Conservation (phyloP, 2,888 invertebrate genomes). For the Proisotoma minuta region DNA sequence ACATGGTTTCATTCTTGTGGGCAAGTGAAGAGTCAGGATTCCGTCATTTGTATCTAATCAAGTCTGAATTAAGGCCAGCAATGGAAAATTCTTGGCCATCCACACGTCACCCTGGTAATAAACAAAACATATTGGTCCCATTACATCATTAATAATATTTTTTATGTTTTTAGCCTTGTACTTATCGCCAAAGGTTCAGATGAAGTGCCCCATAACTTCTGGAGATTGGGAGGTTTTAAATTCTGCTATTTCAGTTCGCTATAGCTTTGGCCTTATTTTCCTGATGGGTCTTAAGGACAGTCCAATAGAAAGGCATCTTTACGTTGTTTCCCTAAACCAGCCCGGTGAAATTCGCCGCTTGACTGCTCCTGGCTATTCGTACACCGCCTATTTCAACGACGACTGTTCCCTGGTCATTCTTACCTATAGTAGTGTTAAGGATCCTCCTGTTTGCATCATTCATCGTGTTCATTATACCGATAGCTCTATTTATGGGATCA, state of each 20-base stretch:
- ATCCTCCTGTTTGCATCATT: slow-evolving; percentile 53
- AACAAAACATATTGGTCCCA: background rate
- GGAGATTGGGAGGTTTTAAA: slow-evolving; percentile 93
- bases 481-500: slow-evolving; percentile 65
- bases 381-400: slow-evolving; percentile 71
- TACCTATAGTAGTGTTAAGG: slow-evolving; percentile 58
- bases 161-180: slow-evolving; percentile 26
- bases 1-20: slow-evolving; percentile 71
- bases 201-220: slow-evolving; percentile 65
- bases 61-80: slow-evolving; percentile 56
- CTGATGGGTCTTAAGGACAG: slow-evolving; percentile 86
- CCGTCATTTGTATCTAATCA: slow-evolving; percentile 78
- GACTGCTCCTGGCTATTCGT: slow-evolving; percentile 60
- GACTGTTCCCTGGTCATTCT: slow-evolving; percentile 57
- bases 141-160: slow-evolving; percentile 1
- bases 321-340: slow-evolving; percentile 69
- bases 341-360: slow-evolving; percentile 61
- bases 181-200: slow-evolving; percentile 35
- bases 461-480: slow-evolving; percentile 62
- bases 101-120: slow-evolving; percentile 24
- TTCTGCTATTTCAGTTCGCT: slow-evolving; percentile 82
- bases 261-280: slow-evolving; percentile 71
- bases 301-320: slow-evolving; percentile 87
- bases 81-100: slow-evolving; percentile 34
- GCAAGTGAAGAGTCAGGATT: slow-evolving; percentile 87